phyloP scores from a whole-genome alignment of 2,113 vertebrate species.

The Ancistrus triradiatus region DNA sequence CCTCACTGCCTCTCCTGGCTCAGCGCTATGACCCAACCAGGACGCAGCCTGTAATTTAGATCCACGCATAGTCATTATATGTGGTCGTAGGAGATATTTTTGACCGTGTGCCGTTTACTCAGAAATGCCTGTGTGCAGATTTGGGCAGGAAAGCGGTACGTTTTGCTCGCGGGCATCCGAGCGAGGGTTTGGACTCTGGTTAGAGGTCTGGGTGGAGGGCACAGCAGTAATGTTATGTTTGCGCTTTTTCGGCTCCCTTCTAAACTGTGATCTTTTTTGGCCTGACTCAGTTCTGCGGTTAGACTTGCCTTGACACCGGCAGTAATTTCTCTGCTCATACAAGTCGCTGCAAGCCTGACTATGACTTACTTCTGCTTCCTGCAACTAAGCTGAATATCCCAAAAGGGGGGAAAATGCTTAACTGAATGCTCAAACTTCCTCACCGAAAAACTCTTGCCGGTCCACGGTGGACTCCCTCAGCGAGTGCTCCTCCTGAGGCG shows the following conservation, averaged over 20 bases:
- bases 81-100: slow-evolving; percentile 42
- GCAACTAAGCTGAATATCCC: slow-evolving; percentile 25
- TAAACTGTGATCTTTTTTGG: slow-evolving; percentile 41
- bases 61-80: slow-evolving; percentile 43
- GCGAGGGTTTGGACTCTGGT: slow-evolving; percentile 39
- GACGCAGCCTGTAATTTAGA: slow-evolving; percentile 43
- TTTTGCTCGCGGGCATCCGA: slow-evolving; percentile 29
- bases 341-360: slow-evolving; percentile 58
- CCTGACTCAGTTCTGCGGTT: slow-evolving; percentile 39
- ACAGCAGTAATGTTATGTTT: slow-evolving; percentile 38
- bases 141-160: slow-evolving; percentile 39
- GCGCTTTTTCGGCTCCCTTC: slow-evolving; percentile 20
- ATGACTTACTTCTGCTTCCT: slow-evolving; percentile 54
- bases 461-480: slow-evolving; percentile 57
- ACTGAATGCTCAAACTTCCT: no score
- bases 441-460: slow-evolving; percentile 82
- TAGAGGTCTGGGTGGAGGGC: slow-evolving; percentile 32
- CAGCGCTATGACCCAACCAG: slow-evolving; percentile 32
- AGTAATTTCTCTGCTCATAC: slow-evolving; percentile 40
- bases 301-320: slow-evolving; percentile 34
- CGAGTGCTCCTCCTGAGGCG: slow-evolving; percentile 57
- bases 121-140: slow-evolving; percentile 37
- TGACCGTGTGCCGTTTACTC: slow-evolving; percentile 38
- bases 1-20: slow-evolving; percentile 32
- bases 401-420: neutral